phyloP scores from a whole-genome alignment of 2,113 vertebrate species.

The Zosterops lateralis region DNA sequence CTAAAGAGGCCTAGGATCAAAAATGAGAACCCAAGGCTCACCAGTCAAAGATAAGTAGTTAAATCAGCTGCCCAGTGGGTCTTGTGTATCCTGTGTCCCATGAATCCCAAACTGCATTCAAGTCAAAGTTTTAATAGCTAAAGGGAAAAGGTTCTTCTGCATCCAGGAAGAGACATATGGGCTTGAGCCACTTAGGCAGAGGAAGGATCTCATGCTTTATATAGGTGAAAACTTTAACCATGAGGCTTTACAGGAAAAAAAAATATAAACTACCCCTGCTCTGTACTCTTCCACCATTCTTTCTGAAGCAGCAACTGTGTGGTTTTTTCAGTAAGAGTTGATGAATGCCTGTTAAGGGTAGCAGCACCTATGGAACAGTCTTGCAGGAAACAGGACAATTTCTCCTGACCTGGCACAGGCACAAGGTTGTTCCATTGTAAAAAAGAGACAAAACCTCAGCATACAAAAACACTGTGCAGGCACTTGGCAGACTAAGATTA shows the following conservation, averaged over 20 bases:
- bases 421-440: not conserved
- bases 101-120: not conserved
- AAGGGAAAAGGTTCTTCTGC: not conserved
- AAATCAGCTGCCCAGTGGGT: not conserved
- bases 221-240: not conserved
- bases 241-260: not conserved
- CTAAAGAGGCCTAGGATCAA: not conserved
- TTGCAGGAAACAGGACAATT: not conserved
- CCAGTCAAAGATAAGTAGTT: not conserved
- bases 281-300: not conserved
- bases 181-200: not conserved
- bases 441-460: not conserved
- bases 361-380: not conserved
- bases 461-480: not conserved
- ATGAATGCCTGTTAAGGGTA: not conserved
- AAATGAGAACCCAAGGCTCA: not conserved
- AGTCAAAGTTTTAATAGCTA: not conserved
- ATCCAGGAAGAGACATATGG: fast-evolving
- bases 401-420: not conserved
- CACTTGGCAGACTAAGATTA: not conserved
- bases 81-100: not conserved
- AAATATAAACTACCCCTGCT: not conserved
- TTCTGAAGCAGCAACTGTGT: not conserved
- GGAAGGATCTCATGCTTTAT: not conserved
- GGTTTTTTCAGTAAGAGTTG: not conserved